phyloP scores from a whole-genome alignment of 2,888 invertebrate species.

The Strigamia transsilvanica region DNA sequence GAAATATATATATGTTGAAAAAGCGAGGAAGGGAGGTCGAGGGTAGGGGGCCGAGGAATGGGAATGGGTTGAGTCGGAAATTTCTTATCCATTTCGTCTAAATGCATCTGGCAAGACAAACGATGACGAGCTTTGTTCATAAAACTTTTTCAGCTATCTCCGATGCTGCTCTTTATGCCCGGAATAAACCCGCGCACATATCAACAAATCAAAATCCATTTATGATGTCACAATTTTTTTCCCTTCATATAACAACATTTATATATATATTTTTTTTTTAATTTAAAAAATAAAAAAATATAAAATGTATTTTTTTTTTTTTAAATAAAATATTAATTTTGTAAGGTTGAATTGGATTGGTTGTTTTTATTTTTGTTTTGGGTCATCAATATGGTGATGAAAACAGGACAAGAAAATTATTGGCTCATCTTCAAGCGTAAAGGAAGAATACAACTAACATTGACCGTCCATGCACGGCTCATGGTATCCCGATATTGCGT shows the following conservation, averaged over 20 bases:
- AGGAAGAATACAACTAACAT: background rate
- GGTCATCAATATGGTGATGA: no score
- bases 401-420: background rate
- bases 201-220: background rate
- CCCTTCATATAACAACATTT: no score
- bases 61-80: constrained; percentile 26
- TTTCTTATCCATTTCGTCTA: constrained; percentile 50
- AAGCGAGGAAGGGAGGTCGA: background rate
- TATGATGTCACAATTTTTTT: background rate
- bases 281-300: no score
- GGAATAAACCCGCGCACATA: background rate
- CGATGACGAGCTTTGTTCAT: constrained; percentile 43
- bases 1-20: background rate
- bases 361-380: no score
- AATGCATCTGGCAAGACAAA: constrained; percentile 52
- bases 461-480: background rate
- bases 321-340: no score
- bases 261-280: no score
- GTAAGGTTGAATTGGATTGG: no score
- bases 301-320: no score
- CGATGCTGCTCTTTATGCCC: background rate
- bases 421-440: background rate
- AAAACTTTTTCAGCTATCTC: background rate
- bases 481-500: background rate
- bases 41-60: background rate